Conservation (phyloP, 2,113 vertebrate genomes). For the Bostrychus sinensis region DNA sequence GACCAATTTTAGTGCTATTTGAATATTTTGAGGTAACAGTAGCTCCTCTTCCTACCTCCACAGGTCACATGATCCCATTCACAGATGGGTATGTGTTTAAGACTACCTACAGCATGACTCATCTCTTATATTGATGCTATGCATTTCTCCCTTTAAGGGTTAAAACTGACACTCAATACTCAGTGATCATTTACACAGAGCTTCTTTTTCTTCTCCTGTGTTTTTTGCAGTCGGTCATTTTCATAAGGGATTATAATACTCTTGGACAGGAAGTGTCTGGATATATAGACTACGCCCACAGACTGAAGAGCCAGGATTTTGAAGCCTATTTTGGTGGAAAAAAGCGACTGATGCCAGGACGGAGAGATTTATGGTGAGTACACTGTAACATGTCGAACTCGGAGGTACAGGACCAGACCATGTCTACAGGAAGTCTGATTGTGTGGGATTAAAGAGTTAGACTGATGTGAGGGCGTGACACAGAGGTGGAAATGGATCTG, state of each 20-base stretch:
- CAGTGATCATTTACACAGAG: constrained; percentile 73
- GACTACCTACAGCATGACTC: too few species aligned
- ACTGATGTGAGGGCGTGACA: too few species aligned
- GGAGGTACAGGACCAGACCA: constrained; percentile 47
- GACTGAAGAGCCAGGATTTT: constrained; percentile 86
- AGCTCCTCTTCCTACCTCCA: too few species aligned
- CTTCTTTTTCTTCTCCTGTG: constrained; percentile 37
- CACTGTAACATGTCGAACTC: constrained; percentile 40
- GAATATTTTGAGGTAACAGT: too few species aligned
- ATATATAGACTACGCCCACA: constrained; percentile 89
- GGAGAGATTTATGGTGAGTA: constrained; percentile 86
- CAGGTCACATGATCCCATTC: too few species aligned
- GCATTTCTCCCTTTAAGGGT: too few species aligned
- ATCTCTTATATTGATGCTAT: too few species aligned
- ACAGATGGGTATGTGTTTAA: too few species aligned
- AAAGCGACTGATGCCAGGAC: constrained; percentile 83
- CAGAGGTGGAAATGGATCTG: constrained; percentile 25
- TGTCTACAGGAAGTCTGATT: constrained; percentile 61
- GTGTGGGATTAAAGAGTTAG: constrained; percentile 41
- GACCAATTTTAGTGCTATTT: too few species aligned
- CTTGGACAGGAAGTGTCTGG: constrained; percentile 87
- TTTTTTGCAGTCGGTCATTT: constrained; percentile 87
- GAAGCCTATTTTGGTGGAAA: constrained; percentile 86
- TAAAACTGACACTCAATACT: constrained; percentile 20
- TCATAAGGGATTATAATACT: constrained; percentile 86